Conservation (phyloP, 2,113 vertebrate genomes). For the Hylia prasina region DNA sequence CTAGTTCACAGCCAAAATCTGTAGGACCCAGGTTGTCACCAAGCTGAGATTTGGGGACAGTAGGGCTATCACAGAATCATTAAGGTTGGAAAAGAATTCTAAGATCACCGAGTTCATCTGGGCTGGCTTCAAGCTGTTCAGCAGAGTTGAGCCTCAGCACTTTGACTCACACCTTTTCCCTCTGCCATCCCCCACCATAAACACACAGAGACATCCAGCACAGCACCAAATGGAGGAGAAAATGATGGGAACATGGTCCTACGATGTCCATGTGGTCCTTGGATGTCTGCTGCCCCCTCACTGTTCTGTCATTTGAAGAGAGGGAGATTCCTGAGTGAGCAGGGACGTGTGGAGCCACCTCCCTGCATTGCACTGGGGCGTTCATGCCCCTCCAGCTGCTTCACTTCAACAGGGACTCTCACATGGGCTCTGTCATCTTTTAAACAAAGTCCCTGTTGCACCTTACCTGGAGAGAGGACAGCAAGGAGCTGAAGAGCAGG, state of each 20-base stretch:
- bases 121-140: neutral
- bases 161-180: neutral
- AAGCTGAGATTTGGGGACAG: neutral
- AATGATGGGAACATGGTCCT: rapidly evolving
- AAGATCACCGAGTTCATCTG: neutral
- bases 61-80: neutral
- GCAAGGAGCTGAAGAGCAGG: neutral
- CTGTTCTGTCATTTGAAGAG: neutral
- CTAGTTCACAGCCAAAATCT: neutral
- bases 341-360: rapidly evolving
- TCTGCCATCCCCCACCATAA: rapidly evolving
- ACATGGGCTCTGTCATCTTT: neutral
- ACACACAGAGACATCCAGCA: neutral
- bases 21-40: neutral
- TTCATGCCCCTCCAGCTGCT: neutral
- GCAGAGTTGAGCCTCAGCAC: neutral
- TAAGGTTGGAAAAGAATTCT: neutral
- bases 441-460: neutral
- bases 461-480: neutral
- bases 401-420: rapidly evolving
- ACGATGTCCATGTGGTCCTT: rapidly evolving
- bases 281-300: neutral
- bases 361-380: rapidly evolving
- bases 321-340: neutral
- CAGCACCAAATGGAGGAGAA: neutral